Evolutionary conservation across 2,797 vertebrate genomes (phyloP), one percentile per base, ranked within the genome.

Genomic region (Mallotus villosus): DNA sequence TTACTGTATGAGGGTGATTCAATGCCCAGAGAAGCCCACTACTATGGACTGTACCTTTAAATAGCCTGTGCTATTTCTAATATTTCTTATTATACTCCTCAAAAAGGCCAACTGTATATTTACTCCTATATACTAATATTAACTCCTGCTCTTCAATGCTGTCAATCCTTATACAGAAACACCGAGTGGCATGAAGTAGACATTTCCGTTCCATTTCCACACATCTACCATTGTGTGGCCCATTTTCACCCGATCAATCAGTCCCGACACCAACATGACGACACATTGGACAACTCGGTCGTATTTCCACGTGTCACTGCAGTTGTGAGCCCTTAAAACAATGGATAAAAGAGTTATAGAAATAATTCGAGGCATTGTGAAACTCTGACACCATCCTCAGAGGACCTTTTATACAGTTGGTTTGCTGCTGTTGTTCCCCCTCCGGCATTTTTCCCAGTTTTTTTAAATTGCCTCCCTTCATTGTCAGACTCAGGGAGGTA

Each of bases 401-500:
- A 2, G 21, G 72, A 75, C 68, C 67, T 68, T 79, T 83, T 51
- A 68, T 77, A 81, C 67, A 67, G 66, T 67, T 12, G 72, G 17
- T 74, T 17, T 61, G 19, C 71, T 75, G 25, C 71, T 75, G 25
- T 5, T 76, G 51, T 62, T 80, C 66, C 68, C 70, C 72, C 73
- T 49, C 41, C 55, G 19, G 67, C 63, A 59, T 72, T 74, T 71
- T 66, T 76, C 64, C 72, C 66, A 72, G 66, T 22, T 14, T 63
- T 63, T 65, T 76, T 77, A 77, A 86, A 81, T 80, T 71, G 68
- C 76, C 69, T 84, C 66, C 79, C 72, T 81, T 88, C 82, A 81
- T 66, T 74, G 77, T 63, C 66, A 49, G 70, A 74, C 72, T 60
- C 24, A 73, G 64, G 72, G 69, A 78, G 71, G 64, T 71, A 29